Base-by-base conservation (phyloP, 2,113 vertebrate species). In the Hypocryptadius cinnamomeus region DNA sequence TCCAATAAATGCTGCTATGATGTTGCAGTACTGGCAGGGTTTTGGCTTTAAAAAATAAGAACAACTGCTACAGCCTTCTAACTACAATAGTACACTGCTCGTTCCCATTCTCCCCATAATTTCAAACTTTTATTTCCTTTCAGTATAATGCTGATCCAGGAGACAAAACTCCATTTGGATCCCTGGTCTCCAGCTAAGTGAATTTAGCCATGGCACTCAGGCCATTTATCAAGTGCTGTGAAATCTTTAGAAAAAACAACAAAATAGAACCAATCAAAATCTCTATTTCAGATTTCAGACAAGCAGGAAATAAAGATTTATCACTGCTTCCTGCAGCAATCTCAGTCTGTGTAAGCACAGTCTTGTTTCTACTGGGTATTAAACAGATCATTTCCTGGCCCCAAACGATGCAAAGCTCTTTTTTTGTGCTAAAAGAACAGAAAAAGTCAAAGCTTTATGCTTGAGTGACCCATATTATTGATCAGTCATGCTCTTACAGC, bases 21-120 rank as follows among this genome's bases (percentile, higher is more conserved):
- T 98, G 93, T 98, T 98, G 96, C 98, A 98, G 90, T 98, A 98
- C 94, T 98, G 98, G 95, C 98, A 98, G 61, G 98, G 98, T 78
- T 98, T 98, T 16, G 98, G 98, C 98, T 98, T 79, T 39, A 93
- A 92, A 74, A 61, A 42, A 76, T 12, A 87, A 94, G 35, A 90
- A 70, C 13, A 90, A 71, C 11, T 5, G 22, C 56, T 71, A 77
- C 11, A 79, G 70, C 21, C 48, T 79, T 72, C 57, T 47, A 56
- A 47, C 35, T 23, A n/a, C n/a, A 45, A 27, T 6, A 61, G n/a
- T 19, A 16, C 20, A 9, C 13, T 24, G 23, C 21, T 56, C 21
- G 6, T 79, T 33, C 35, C 28, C 28, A 31, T 79, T n/a, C 78
- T 71, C 45, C 66, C 47, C 66, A 25, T 28, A 19, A 66, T 57